Evolutionary conservation across 2,888 invertebrate genomes (phyloP), one percentile per base, ranked within the genome.

Genomic region (Seira musarum): DNA sequence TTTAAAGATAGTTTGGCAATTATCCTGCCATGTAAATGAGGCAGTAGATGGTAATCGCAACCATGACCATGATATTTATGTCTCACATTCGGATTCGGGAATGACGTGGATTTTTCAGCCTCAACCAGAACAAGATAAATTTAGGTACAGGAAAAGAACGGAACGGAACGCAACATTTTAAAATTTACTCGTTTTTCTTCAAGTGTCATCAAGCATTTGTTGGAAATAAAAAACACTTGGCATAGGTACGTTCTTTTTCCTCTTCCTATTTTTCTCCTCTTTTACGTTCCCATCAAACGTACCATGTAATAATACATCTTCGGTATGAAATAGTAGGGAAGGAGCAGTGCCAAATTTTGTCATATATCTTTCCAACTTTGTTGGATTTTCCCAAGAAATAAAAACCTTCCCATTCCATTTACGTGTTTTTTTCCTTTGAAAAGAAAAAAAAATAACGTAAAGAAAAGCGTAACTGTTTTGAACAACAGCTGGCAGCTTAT

Each of bases 401-500:
- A 24, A 63, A 60, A n/a, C n/a, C n/a, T n/a, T n/a, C n/a, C n/a
- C n/a, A n/a, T n/a, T n/a, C n/a, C n/a, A n/a, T n/a, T n/a, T n/a
- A n/a, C n/a, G n/a, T n/a, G 60, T 70, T 57, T 8, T 21, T 67
- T 24, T 67, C n/a, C 24, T 67, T 19, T 49, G 8, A 21, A 61
- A 17, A 25, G 35, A 66, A 19, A 65, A 21, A 24, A 66, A 17
- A 24, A 5, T 15, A 57, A 57, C 5, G 57, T 3, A 57, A 19
- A 57, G 17, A 46, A 19, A 22, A 65, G 17, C 49, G 5, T 22
- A 65, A 64, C 25, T 73, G 64, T 64, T 63, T 53, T 65, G 65
- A 65, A 64, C 65, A 73, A 73, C 73, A 73, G 73, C 73, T 73
- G 73, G 30, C 25, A 65, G 40, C 73, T 73, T 73, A 73, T 73